These are phyloP conservation scores for Zeuzera pyrina DNA, from an alignment of 2,888 invertebrate species.

Conservation along the genomic window DNA sequence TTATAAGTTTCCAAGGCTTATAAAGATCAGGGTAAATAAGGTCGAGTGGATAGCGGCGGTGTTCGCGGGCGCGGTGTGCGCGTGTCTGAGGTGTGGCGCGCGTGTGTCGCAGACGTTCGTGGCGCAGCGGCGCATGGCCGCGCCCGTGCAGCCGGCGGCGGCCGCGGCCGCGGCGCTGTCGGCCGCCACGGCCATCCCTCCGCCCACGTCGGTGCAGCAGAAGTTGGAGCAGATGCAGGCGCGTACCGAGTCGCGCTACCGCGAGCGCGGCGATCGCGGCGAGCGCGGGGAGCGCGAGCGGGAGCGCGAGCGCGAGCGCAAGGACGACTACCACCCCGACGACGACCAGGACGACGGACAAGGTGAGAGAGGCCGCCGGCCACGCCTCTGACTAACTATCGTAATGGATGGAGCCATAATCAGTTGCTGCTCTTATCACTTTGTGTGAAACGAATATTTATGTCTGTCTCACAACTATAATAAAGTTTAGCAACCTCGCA, in stretches of 20 bases:
- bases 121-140: slow-evolving; percentile 61
- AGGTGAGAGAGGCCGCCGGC: slow-evolving; percentile 24
- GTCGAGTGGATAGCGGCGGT: too few relatives aligned
- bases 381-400: too few relatives aligned
- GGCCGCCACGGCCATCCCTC: slow-evolving; percentile 64
- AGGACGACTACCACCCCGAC: too few relatives aligned
- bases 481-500: too few relatives aligned
- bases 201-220: slow-evolving; percentile 64
- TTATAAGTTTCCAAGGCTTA: too few relatives aligned
- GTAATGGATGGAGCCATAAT: too few relatives aligned
- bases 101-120: slow-evolving; percentile 48
- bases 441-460: too few relatives aligned
- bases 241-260: slow-evolving; percentile 46
- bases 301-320: slow-evolving; percentile 40
- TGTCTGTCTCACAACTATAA: too few relatives aligned
- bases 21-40: too few relatives aligned
- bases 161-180: slow-evolving; percentile 65
- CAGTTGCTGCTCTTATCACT: too few relatives aligned
- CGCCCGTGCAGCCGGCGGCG: slow-evolving; percentile 64
- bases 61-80: not conserved
- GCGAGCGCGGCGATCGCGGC: slow-evolving; percentile 18
- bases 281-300: slow-evolving; percentile 18
- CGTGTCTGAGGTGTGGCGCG: too few relatives aligned
- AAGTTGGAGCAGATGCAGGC: slow-evolving; percentile 62
- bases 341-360: slow-evolving; percentile 18